A percentile compares a stretch with the other conserved stretches of the same genome.
Evolutionary conservation across 2,797 vertebrate genomes (phyloP).

Genomic region (Onychomys torridus): DNA sequence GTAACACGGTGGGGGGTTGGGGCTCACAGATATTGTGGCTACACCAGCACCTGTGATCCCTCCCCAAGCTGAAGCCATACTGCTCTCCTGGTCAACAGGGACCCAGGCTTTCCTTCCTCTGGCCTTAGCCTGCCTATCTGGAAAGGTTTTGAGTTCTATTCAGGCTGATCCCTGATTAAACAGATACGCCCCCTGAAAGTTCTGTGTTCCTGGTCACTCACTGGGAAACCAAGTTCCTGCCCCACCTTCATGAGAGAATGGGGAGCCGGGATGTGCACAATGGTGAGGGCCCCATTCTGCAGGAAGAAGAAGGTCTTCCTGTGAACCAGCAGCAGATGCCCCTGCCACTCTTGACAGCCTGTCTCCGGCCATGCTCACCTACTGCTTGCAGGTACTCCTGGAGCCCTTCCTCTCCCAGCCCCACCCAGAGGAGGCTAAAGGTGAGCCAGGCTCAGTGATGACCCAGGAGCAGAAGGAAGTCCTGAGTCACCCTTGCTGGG

Average conservation of each 20-base stretch:
- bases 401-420: neutral
- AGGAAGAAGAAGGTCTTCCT: neutral
- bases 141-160: neutral
- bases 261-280: neutral
- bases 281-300: rapidly evolving
- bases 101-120: neutral
- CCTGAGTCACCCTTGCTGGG: neutral
- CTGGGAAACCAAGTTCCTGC: neutral
- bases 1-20: neutral
- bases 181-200: neutral
- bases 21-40: neutral
- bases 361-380: neutral
- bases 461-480: neutral
- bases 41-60: neutral
- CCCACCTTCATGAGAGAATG: too few species aligned
- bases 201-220: neutral
- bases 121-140: rapidly evolving
- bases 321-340: neutral
- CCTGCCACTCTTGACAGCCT: too few species aligned
- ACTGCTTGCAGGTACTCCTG: neutral
- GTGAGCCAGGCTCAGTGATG: neutral
- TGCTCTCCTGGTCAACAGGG: rapidly evolving
- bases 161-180: too few species aligned
- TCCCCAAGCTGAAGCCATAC: neutral
- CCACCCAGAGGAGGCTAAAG: neutral